Base-by-base conservation (phyloP, 2,113 vertebrate species). In the Chlorodrepanis virens region DNA sequence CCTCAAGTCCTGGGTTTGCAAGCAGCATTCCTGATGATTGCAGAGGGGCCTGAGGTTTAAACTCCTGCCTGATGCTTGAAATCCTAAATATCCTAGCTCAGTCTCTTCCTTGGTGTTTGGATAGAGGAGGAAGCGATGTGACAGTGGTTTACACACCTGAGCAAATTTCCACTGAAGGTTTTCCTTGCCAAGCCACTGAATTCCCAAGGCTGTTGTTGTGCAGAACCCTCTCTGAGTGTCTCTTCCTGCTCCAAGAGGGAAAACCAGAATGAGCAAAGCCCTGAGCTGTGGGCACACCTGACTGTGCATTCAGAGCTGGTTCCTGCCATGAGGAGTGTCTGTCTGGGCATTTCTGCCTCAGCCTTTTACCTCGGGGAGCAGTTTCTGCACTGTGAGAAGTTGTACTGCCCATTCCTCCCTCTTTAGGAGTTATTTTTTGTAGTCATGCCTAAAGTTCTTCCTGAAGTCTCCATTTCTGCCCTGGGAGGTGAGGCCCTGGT, bases 131-230 rank as follows among this genome's bases (percentile, higher is more conserved):
- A 65, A 1, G 31, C 17, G 27, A 3, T 27, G 40, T 68, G 37
- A 9, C 49, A 23, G 0, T 20, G 35, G 9, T 59, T 29, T n/a
- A 0, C 17, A 39, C 1, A 56, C 24, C n/a, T 21, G 33, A 78
- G 42, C 13, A 53, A 18, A 61, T 61, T 17, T 33, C n/a, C 71
- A 49, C 49, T 8, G 10, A 40, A 37, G 35, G 7, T n/a, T 95
- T 75, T 50, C 49, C 69, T 47, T 68, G 10, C 22, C 35, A 65
- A 53, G 8, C 3, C 12, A 27, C 14, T 23, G 45, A 25, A 63
- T 84, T 70, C 42, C 72, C 64, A 35, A 65, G 17, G 23, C 28
- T 54, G 24, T 5, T 65, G 31, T 25, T 22, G 5, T 5, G 17
- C 40, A 49, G 37, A 49, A 1, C 29, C 12, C 5, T 37, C 68